phyloP scores from a whole-genome alignment of 2,888 invertebrate species.

The Bhutanitis thaidina region DNA sequence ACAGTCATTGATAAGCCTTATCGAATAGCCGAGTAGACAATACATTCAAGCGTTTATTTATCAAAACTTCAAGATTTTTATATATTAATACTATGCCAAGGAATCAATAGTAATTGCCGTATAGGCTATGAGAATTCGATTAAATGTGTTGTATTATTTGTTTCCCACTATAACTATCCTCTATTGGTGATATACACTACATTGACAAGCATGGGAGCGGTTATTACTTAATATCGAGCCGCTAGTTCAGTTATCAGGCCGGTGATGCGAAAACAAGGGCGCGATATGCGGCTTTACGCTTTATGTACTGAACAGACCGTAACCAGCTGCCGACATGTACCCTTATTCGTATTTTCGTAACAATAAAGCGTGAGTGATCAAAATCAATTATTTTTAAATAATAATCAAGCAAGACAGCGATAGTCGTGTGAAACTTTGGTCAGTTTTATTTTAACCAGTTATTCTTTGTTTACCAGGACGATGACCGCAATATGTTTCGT shows the following conservation, averaged over 20 bases:
- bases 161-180: conserved; percentile 40
- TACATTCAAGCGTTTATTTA: not conserved
- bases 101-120: not conserved
- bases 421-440: too few relatives aligned
- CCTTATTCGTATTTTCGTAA: conserved; percentile 58
- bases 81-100: not conserved
- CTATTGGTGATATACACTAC: conserved; percentile 54
- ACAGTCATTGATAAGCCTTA: conserved; percentile 2
- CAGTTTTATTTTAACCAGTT: not conserved
- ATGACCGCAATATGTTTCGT: conserved; percentile 98
- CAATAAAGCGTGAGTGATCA: conserved; percentile 66
- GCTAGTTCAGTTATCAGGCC: conserved; percentile 64
- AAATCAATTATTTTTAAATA: conserved; percentile 5
- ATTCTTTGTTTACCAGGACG: conserved; percentile 82
- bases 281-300: conserved; percentile 58
- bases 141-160: conserved; percentile 8
- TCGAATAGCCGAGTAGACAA: conserved; percentile 1
- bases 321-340: conserved; percentile 46
- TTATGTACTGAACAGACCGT: conserved; percentile 38
- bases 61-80: not conserved
- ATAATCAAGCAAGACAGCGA: not conserved
- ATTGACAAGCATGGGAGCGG: conserved; percentile 64
- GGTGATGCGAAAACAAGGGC: conserved; percentile 64
- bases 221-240: conserved; percentile 66
- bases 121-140: not conserved